A percentile compares a stretch with the other conserved stretches of the same genome.
Conservation (phyloP, 2,797 vertebrate species). For the Naso thynnoides region DNA sequence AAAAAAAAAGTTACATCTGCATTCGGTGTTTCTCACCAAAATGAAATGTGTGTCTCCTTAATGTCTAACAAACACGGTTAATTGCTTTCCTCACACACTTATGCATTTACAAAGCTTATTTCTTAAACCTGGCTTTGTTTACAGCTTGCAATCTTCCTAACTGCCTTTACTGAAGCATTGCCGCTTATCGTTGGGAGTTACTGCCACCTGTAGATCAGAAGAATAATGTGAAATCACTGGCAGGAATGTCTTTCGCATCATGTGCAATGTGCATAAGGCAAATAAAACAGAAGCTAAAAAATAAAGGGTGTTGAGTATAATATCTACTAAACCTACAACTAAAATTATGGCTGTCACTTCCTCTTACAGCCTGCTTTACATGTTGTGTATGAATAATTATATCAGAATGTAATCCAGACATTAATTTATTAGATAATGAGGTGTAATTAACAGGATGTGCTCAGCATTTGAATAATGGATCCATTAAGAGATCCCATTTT, state of each 20-base stretch:
- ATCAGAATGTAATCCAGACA: constrained; percentile 15
- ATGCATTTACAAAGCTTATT: not conserved
- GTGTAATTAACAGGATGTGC: not conserved
- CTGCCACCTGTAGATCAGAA: not conserved
- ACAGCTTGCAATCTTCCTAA: not conserved
- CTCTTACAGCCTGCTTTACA: not conserved
- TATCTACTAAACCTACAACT: not conserved
- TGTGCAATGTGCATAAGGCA: not conserved
- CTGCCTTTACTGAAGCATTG: too few species aligned
- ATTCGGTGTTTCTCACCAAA: not conserved
- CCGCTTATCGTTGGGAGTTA: too few species aligned
- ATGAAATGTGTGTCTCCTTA: not conserved
- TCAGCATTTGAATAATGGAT: not conserved
- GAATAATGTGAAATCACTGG: not conserved
- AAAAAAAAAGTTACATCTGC: not conserved
- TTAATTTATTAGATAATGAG: constrained; percentile 3
- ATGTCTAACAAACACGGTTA: not conserved
- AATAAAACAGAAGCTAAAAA: constrained; percentile 1
- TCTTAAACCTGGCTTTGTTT: not conserved
- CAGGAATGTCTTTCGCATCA: too few species aligned
- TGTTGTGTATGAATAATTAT: not conserved
- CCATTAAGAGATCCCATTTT: not conserved
- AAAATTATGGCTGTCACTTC: not conserved
- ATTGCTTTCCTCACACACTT: not conserved
- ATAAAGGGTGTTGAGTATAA: not conserved